These are phyloP conservation scores for Mesitornis unicolor DNA, from an alignment of 2,113 vertebrate genomes.

Conservation along the genomic window DNA sequence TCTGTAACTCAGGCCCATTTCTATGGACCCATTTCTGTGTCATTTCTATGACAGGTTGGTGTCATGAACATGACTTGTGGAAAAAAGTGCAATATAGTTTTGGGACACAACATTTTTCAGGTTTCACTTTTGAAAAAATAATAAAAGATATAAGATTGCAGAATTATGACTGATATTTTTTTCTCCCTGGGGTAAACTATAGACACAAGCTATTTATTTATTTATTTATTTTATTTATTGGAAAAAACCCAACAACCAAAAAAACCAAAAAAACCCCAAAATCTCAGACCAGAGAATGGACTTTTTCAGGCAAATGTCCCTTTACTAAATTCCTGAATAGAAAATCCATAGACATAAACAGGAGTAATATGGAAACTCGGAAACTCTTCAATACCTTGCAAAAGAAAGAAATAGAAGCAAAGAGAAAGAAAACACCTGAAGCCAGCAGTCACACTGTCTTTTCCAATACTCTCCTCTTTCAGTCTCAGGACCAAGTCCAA, in stretches of 20 bases:
- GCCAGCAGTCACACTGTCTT: neutral
- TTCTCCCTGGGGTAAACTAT: neutral
- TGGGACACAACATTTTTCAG: neutral
- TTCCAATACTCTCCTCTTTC: neutral
- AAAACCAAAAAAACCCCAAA: accelerated
- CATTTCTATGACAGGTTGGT: neutral
- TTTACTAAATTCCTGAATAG: neutral
- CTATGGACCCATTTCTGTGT: no score
- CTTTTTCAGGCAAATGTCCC: neutral
- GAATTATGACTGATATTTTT: neutral
- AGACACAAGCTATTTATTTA: neutral
- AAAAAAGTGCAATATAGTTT: neutral
- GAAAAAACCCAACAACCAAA: no score
- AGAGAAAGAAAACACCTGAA: neutral
- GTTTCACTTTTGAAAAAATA: neutral
- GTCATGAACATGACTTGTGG: neutral
- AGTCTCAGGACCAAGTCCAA: neutral
- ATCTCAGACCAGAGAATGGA: neutral
- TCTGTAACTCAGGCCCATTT: neutral
- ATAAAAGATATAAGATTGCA: neutral
- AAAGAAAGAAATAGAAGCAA: neutral
- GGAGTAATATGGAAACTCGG: neutral
- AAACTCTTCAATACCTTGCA: neutral
- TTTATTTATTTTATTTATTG: no score
- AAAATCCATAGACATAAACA: neutral